Evolutionary conservation across 2,797 vertebrate species (phyloP).

Genomic region (Xyrichtys novacula): DNA sequence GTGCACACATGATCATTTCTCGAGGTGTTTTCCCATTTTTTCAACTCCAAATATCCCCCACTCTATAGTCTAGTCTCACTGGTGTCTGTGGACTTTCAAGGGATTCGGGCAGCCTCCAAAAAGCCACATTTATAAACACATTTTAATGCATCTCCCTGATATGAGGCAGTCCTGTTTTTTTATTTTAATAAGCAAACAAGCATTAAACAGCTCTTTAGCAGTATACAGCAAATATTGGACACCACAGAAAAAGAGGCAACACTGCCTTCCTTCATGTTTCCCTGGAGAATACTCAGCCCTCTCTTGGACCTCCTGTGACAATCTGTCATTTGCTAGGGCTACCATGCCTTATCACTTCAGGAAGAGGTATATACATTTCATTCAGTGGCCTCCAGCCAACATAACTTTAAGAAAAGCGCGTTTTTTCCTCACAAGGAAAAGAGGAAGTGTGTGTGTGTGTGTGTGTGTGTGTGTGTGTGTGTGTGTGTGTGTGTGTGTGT

Average conservation of each 20-base stretch:
- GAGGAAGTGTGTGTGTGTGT: slow-evolving; percentile 23
- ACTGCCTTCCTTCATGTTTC: slow-evolving; percentile 41
- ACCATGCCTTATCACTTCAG: slow-evolving; percentile 71
- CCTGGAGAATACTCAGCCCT: slow-evolving; percentile 44
- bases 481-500: too few relatives aligned
- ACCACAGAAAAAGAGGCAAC: slow-evolving; percentile 42
- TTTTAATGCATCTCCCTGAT: not conserved
- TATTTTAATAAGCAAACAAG: too few relatives aligned
- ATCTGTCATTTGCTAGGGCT: slow-evolving; percentile 69
- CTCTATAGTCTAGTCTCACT: slow-evolving; percentile 18
- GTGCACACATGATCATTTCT: slow-evolving; percentile 68
- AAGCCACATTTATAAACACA: not conserved
- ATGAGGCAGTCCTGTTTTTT: too few relatives aligned
- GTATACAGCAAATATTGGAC: slow-evolving; percentile 34
- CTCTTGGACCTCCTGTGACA: slow-evolving; percentile 49
- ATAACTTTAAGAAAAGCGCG: slow-evolving; percentile 61
- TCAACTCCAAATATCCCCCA: not conserved
- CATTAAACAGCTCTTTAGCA: slow-evolving; percentile 17
- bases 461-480: too few relatives aligned
- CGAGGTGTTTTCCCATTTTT: slow-evolving; percentile 41
- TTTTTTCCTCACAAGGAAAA: slow-evolving; percentile 46
- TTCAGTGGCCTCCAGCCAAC: slow-evolving; percentile 66
- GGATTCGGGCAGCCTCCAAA: slow-evolving; percentile 35
- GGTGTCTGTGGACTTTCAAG: slow-evolving; percentile 41
- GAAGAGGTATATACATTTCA: slow-evolving; percentile 75